Base-by-base conservation (phyloP, 2,113 vertebrate genomes). In the Bambusicola thoracicus region DNA sequence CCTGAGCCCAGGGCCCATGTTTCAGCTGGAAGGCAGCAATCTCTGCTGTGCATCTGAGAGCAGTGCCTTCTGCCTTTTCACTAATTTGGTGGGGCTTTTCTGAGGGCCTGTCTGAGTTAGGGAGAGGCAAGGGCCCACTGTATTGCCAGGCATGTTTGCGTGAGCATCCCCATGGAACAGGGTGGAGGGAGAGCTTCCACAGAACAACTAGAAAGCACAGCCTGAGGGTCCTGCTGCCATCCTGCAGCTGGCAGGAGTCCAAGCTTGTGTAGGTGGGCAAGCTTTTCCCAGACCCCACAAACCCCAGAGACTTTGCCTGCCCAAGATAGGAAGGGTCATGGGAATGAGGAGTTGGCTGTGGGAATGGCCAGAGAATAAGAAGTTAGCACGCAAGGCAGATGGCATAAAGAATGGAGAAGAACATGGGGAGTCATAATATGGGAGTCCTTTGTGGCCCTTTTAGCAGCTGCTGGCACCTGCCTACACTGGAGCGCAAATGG, bases 1-100 rank as follows among this genome's bases (percentile, higher is more conserved):
- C 82, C 44, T 95, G 82, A 93, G 90, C 82, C 87, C 72, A 66
- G 63, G 32, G 13, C 49, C 59, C 59, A 43, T 32, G 38, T 67
- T 59, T 78, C 49, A 7, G 46, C 59, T 83, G 78, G 63, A 63
- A 74, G 49, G 59, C 75, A 83, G 72, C 2, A 1, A n/a, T 68
- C 48, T 15, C 53, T 69, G 49, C 72, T 20, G 40, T 80, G 49
- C 75, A 4, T 74, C 63, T 58, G 59, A 63, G 30, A 67, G 53
- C 49, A 10, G 22, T 51, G 78, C 22, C 75, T 87, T 82, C 46
- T 78, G 25, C 69, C 43, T 82, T 63, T 73, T 76, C 10, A 3
- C 49, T 82, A 7, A 85, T 59, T 25, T 32, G 41, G 12, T 62
- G 36, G 27, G 62, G 63, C 46, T 88, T 58, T 67, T 29, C 5